Evolutionary conservation across 2,113 vertebrate genomes (phyloP), one percentile per base, ranked within the genome.

Genomic region (Tetrao urogallus): DNA sequence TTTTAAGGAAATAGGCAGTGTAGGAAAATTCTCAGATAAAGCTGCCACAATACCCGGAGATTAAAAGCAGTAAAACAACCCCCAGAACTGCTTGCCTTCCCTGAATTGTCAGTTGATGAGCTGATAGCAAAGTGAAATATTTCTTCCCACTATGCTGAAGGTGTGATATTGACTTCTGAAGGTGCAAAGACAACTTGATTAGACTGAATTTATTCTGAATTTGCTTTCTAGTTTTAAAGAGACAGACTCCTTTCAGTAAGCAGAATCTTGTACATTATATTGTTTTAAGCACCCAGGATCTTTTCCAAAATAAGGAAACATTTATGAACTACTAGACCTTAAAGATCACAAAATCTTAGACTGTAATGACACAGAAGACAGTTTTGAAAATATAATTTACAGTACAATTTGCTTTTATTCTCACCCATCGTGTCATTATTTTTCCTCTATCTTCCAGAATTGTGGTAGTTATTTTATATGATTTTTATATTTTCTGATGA

Each of bases 91-190:
- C 75, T 86, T 95, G 36, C 73, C 45, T 88, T 89, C 56, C 78
- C 67, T 85, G 90, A 91, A 88, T 75, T 93, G 82, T 82, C 94
- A 92, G 74, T 56, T 94, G 92, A 86, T 89, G 78, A 88, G 75
- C 70, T 93, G 93, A 95, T 91, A 93, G 72, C 60, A 75, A 71
- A 90, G 82, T 80, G 89, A 93, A 94, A 85, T 94, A 86, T 81
- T 95, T 94, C 90, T 92, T 96, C 71, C 10, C 65, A 47, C 58
- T 86, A 48, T 89, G 69, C 72, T 82, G 70, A 83, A 96, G 79
- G 89, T 93, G 92, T 91, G 78, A 96, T 94, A 95, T 63, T 96
- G 87, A 86, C 57, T 96, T 92, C 45, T 80, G 87, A 89, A 88
- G 56, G 75, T 92, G 82, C 47, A 71, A 94, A 93, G 72, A 93